Conservation (phyloP, 2,888 invertebrate species). For the Apeira syringaria region DNA sequence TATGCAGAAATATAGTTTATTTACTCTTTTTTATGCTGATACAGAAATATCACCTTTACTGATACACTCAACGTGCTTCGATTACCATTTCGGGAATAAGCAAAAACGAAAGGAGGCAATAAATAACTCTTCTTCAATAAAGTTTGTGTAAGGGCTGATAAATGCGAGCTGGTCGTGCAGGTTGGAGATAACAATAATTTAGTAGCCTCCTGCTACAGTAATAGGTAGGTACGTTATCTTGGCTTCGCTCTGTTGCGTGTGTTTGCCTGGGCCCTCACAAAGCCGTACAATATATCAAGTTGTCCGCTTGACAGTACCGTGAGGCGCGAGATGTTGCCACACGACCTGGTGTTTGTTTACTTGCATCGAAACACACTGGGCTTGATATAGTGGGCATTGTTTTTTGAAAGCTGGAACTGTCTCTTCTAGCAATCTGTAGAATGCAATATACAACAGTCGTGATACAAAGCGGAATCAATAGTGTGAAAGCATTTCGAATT, state of each 20-base stretch:
- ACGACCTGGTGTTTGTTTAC: constrained; percentile 66
- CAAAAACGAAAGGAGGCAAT: constrained; percentile 27
- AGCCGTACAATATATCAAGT: constrained; percentile 76
- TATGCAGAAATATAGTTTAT: too few relatives aligned
- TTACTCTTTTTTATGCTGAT: too few relatives aligned
- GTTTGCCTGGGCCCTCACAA: constrained; percentile 71
- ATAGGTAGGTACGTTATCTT: constrained; percentile 57
- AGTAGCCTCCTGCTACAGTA: constrained; percentile 53
- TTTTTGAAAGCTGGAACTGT: constrained; percentile 37
- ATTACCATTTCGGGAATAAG: constrained; percentile 19
- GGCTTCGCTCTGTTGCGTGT: constrained; percentile 45
- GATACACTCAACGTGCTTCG: constrained; percentile 18
- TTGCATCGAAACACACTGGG: constrained; percentile 42
- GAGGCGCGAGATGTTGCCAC: constrained; percentile 61
- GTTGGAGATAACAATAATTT: constrained; percentile 71
- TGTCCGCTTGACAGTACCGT: constrained; percentile 61
- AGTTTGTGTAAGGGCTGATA: constrained; percentile 42
- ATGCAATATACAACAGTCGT: constrained; percentile 23
- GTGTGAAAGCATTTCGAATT: constrained; percentile 18
- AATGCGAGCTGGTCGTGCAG: constrained; percentile 49
- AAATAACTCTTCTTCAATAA: constrained; percentile 32
- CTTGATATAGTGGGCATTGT: constrained; percentile 46
- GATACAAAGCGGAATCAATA: constrained; percentile 21
- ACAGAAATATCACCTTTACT: constrained; percentile 17
- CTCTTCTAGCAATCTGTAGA: constrained; percentile 21